A percentile compares a stretch with the other conserved stretches of the same genome.
Conservation (phyloP, 35 echinoderm and acorn worm species). For the Apostichopus japonicus region DNA sequence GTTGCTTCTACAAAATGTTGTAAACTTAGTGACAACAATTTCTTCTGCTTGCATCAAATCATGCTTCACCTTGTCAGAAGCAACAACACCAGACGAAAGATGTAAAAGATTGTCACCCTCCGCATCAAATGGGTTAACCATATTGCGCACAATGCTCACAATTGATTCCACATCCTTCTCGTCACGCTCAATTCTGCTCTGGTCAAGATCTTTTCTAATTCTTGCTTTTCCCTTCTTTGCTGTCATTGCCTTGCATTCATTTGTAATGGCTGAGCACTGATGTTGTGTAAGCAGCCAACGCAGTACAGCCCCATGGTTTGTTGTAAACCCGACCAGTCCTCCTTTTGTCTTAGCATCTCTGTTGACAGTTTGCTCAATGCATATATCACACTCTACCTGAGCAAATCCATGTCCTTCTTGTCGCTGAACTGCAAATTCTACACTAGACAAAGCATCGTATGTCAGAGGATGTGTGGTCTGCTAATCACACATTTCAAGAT, state of each 20-base stretch:
- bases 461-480: slow-evolving; percentile 13
- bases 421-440: slow-evolving; percentile 46
- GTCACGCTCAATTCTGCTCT: slow-evolving; percentile 38
- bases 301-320: slow-evolving; percentile 34
- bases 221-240: neutral
- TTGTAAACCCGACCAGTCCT: slow-evolving; percentile 26
- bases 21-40: slow-evolving; percentile 27
- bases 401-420: neutral
- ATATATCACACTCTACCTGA: neutral
- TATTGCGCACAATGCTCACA: slow-evolving; percentile 19
- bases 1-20: neutral
- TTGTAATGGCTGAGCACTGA: slow-evolving; percentile 14
- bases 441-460: slow-evolving; percentile 28
- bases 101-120: slow-evolving; percentile 16
- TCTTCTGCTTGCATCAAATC: slow-evolving; percentile 34
- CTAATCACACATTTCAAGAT: slow-evolving; percentile 41
- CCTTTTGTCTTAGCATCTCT: slow-evolving; percentile 44
- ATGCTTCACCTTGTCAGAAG: neutral
- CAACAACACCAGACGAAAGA: slow-evolving; percentile 30
- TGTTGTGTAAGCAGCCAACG: slow-evolving; percentile 1
- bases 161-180: slow-evolving; percentile 34
- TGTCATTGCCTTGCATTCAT: slow-evolving; percentile 51
- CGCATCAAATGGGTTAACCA: slow-evolving; percentile 49
- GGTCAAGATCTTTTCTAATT: neutral
- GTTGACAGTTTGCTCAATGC: slow-evolving; percentile 4